phyloP scores from a whole-genome alignment of 2,113 vertebrate genomes.

The Thermophis baileyi region DNA sequence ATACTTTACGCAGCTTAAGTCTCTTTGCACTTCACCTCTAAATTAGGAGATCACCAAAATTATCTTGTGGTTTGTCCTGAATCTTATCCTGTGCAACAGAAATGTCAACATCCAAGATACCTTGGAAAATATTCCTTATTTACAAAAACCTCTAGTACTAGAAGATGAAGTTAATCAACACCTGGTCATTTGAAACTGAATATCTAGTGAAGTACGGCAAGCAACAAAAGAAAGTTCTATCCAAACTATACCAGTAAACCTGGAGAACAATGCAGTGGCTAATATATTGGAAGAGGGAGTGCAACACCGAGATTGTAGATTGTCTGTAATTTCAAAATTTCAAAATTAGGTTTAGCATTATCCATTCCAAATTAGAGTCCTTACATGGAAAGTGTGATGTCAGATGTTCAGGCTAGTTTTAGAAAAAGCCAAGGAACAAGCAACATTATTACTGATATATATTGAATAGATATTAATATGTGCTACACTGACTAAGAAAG shows the following conservation, averaged over 20 bases:
- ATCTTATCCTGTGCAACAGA: not conserved
- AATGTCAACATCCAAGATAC: not conserved
- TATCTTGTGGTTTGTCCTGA: not conserved
- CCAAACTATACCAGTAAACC: not conserved
- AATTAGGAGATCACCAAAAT: not conserved
- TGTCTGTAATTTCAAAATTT: not conserved
- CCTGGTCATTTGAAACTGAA: not conserved
- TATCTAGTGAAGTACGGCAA: not conserved
- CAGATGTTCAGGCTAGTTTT: not conserved
- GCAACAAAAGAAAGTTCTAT: not conserved
- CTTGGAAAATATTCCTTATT: not conserved
- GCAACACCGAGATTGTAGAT: not conserved
- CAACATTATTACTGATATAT: not conserved
- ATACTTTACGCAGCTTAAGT: not conserved
- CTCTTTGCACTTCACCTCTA: not conserved
- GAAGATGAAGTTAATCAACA: not conserved
- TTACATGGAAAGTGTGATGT: not conserved
- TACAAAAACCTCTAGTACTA: not conserved
- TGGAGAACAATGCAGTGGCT: not conserved
- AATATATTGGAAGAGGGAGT: not conserved
- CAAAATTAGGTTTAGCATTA: not conserved
- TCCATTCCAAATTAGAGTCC: not conserved
- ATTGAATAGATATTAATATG: not conserved
- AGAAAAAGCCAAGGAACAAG: not conserved
- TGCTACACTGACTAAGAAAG: not conserved